These are phyloP conservation scores for Anarrhichthys ocellatus DNA, from an alignment of 2,113 vertebrate species.

Conservation along the genomic window DNA sequence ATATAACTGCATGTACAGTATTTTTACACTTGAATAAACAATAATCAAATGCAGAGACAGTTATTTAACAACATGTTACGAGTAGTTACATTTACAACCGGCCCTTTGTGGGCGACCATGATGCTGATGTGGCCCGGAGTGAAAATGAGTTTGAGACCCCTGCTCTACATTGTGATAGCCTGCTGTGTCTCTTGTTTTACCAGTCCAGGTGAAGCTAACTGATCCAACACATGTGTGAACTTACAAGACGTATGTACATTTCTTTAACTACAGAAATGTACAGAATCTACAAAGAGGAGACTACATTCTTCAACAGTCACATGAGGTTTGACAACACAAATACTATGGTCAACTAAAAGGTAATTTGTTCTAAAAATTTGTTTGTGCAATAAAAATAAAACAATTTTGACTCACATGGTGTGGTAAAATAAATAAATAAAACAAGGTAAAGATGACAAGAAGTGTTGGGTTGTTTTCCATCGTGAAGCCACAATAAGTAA, in stretches of 20 bases:
- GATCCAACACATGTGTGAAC: not conserved
- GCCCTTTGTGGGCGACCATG: too few species aligned
- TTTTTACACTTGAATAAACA: too few species aligned
- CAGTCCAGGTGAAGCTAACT: not conserved
- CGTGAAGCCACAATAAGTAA: too few species aligned
- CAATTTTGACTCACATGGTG: too few species aligned
- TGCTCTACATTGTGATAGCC: not conserved
- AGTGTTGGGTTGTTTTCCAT: not conserved
- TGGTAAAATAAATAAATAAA: not conserved
- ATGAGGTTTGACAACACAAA: not conserved
- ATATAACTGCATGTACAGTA: too few species aligned
- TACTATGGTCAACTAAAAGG: not conserved
- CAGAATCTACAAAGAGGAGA: not conserved
- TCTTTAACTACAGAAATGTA: not conserved
- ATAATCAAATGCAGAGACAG: too few species aligned
- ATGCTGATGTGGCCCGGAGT: too few species aligned
- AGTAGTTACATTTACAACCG: too few species aligned
- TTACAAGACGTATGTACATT: not conserved
- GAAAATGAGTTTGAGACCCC: too few species aligned
- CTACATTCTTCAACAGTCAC: not conserved
- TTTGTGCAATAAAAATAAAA: too few species aligned
- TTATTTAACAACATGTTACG: too few species aligned
- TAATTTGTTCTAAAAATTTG: not conserved
- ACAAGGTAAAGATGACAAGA: not conserved
- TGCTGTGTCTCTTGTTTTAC: not conserved